These are phyloP conservation scores for Ptychoptera contaminata DNA, from an alignment of 2,888 invertebrate species.

Conservation along the genomic window DNA sequence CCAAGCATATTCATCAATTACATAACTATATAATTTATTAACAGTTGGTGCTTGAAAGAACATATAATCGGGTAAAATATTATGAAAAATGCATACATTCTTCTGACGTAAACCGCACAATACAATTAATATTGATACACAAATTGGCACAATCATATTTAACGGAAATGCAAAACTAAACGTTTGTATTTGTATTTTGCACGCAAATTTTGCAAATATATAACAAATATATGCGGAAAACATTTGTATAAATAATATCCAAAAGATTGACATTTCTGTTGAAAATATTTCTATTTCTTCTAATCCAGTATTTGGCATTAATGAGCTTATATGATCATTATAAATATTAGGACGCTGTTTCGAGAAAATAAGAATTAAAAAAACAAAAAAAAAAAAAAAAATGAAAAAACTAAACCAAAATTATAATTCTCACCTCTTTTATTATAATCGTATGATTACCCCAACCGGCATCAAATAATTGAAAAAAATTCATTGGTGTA, in stretches of 20 bases:
- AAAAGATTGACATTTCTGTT: constrained; percentile 27
- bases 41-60: constrained; percentile 69
- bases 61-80: constrained; percentile 61
- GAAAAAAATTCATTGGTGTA: constrained; percentile 28
- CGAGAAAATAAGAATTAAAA: too few relatives aligned
- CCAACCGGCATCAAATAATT: constrained; percentile 34
- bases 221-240: constrained; percentile 49
- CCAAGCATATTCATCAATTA: constrained; percentile 51
- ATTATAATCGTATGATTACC: constrained; percentile 34
- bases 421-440: constrained; percentile 32
- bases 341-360: constrained; percentile 1
- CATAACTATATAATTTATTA: constrained; percentile 36
- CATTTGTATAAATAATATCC: constrained; percentile 50
- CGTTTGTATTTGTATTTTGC: constrained; percentile 77
- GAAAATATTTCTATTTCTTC: constrained; percentile 10
- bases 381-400: too few relatives aligned
- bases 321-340: constrained; percentile 11
- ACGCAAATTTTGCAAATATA: constrained; percentile 60
- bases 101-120: constrained; percentile 47
- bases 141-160: constrained; percentile 56
- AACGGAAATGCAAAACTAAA: constrained; percentile 77
- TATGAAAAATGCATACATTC: constrained; percentile 50
- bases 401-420: constrained; percentile 7
- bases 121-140: constrained; percentile 50
- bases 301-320: constrained; percentile 34